Percentiles rank a stretch among this genome's conserved stretches.
Conservation (phyloP, 2,113 vertebrate species). For the Coreoperca whiteheadi region DNA sequence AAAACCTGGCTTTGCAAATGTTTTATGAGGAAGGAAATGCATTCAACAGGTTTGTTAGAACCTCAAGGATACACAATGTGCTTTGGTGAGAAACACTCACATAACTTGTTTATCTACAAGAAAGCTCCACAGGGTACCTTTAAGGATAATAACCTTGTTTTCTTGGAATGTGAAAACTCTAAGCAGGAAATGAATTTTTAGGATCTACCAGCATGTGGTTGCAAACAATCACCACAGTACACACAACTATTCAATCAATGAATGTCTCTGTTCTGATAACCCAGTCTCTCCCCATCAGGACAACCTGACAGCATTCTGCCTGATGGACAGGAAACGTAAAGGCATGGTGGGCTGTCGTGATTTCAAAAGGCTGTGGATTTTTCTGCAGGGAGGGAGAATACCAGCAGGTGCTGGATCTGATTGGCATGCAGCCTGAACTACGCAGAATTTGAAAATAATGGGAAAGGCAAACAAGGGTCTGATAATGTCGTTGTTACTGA, state of each 20-base stretch:
- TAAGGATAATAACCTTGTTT: too few relatives aligned
- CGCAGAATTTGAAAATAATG: conserved; percentile 75
- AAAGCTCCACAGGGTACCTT: too few relatives aligned
- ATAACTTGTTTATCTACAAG: too few relatives aligned
- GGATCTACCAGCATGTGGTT: not conserved
- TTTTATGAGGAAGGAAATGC: too few relatives aligned
- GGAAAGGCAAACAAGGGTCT: conserved; percentile 48
- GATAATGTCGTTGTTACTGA: not conserved
- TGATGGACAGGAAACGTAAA: conserved; percentile 78
- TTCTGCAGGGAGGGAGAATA: conserved; percentile 73
- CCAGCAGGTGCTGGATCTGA: conserved; percentile 68
- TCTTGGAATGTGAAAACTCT: not conserved
- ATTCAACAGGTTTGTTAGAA: too few relatives aligned
- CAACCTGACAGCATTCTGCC: conserved; percentile 80
- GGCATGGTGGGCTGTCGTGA: conserved; percentile 73
- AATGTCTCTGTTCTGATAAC: not conserved
- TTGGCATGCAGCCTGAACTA: conserved; percentile 79
- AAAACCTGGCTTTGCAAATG: not conserved
- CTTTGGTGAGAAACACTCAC: too few relatives aligned
- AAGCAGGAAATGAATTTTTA: not conserved
- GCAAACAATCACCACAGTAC: not conserved
- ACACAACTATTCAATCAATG: not conserved
- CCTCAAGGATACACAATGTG: too few relatives aligned
- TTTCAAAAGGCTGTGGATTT: conserved; percentile 73
- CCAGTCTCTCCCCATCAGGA: conserved; percentile 65